A percentile compares a stretch with the other conserved stretches of the same genome.
Evolutionary conservation across 2,797 vertebrate species (phyloP).

Genomic region (Enteromius afrohamiltoni): DNA sequence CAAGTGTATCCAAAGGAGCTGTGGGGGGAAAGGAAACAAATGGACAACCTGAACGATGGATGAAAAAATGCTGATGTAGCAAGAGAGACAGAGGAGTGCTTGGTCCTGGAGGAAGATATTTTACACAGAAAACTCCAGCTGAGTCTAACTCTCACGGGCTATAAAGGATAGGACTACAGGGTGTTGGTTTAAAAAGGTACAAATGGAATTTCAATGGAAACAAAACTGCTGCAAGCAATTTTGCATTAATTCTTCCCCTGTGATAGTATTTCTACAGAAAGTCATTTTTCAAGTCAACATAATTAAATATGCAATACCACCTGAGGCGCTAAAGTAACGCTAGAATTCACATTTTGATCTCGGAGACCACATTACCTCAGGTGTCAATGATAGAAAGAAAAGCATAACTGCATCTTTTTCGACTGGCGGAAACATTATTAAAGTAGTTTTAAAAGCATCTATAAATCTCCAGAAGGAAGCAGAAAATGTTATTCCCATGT

Average conservation of each 20-base stretch:
- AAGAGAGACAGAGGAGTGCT: constrained; percentile 38
- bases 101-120: constrained; percentile 47
- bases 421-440: constrained; percentile 29
- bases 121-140: constrained; percentile 42
- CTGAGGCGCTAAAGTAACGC: constrained; percentile 23
- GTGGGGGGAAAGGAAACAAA: not conserved
- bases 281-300: constrained; percentile 50
- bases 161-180: constrained; percentile 59
- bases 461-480: constrained; percentile 45
- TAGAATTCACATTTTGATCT: constrained; percentile 39
- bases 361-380: constrained; percentile 57
- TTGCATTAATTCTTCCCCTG: constrained; percentile 62
- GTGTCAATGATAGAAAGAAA: constrained; percentile 56
- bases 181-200: constrained; percentile 61
- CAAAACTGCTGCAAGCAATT: constrained; percentile 64
- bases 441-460: constrained; percentile 14
- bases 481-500: constrained; percentile 16
- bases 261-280: constrained; percentile 58
- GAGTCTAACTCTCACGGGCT: constrained; percentile 10
- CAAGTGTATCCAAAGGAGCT: not conserved
- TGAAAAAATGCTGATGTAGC: constrained; percentile 46
- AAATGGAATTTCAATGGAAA: constrained; percentile 49
- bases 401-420: constrained; percentile 42
- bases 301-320: constrained; percentile 51
- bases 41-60: constrained; percentile 10